These are phyloP conservation scores for Drosophila erecta DNA, from an alignment of 1,140 invertebrate genomes.

Conservation along the genomic window DNA sequence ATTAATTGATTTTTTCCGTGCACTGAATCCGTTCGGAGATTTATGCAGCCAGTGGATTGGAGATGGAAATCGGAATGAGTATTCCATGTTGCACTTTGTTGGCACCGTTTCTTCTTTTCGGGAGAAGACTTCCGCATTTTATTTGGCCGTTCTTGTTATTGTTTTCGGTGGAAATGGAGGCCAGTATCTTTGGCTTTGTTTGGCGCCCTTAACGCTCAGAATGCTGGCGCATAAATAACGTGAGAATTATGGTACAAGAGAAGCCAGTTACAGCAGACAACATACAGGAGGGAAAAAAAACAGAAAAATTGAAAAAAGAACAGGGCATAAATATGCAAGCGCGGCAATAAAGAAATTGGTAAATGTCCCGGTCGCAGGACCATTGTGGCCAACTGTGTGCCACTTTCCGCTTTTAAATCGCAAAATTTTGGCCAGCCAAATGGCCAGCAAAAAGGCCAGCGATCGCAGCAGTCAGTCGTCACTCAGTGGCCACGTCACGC, in stretches of 20 bases:
- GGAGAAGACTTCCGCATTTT: constrained; percentile 76
- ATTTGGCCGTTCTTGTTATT: constrained; percentile 49
- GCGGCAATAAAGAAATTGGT: constrained; percentile 79
- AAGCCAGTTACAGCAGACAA: constrained; percentile 49
- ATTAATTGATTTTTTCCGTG: constrained; percentile 9
- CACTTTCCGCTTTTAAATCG: constrained; percentile 48
- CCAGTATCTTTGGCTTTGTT: constrained; percentile 22
- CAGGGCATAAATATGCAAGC: constrained; percentile 74
- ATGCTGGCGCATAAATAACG: constrained; percentile 75
- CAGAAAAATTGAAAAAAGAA: constrained; percentile 14
- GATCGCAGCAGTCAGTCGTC: constrained; percentile 35
- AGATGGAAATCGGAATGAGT: constrained; percentile 55
- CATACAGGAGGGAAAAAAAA: neutral
- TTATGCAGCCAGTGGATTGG: constrained; percentile 67
- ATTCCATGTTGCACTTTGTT: constrained; percentile 79
- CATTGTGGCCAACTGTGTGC: constrained; percentile 58
- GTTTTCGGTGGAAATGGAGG: constrained; percentile 13
- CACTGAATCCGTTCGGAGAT: constrained; percentile 38
- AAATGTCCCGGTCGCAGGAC: constrained; percentile 67
- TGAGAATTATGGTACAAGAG: constrained; percentile 75
- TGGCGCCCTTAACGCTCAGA: constrained; percentile 69
- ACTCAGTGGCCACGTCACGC: constrained; percentile 70
- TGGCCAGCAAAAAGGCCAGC: constrained; percentile 20
- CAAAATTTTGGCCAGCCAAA: constrained; percentile 40
- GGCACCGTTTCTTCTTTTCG: constrained; percentile 67